A percentile compares a stretch with the other conserved stretches of the same genome.
Evolutionary conservation across 2,113 vertebrate genomes (phyloP).

Genomic region (Forbesichthys papilliferus): DNA sequence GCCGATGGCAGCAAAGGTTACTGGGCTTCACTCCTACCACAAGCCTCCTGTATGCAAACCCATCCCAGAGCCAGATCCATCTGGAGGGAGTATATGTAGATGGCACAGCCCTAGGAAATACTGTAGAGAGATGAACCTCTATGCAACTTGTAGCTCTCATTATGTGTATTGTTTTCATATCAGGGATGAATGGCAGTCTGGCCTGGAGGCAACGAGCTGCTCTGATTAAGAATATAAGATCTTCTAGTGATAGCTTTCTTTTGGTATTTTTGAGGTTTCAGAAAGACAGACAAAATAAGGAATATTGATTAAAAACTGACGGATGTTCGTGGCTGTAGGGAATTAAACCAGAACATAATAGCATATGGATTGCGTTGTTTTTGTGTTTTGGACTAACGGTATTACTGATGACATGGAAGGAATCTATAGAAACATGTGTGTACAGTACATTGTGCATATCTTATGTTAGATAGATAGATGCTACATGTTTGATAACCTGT

Average conservation of each 20-base stretch:
- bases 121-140: conserved; percentile 37
- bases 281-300: conserved; percentile 40
- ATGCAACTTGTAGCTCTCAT: conserved; percentile 56
- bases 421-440: conserved; percentile 28
- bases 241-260: conserved; percentile 43
- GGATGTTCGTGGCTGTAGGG: conserved; percentile 30
- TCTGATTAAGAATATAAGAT: conserved; percentile 48
- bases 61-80: conserved; percentile 49
- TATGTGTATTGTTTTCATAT: conserved; percentile 68
- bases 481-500: conserved; percentile 9
- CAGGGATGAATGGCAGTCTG: conserved; percentile 54
- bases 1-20: not conserved
- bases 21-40: conserved; percentile 35
- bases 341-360: conserved; percentile 37
- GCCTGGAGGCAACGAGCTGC: conserved; percentile 35
- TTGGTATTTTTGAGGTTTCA: conserved; percentile 40
- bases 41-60: conserved; percentile 47
- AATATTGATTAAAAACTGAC: conserved; percentile 33
- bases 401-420: conserved; percentile 34
- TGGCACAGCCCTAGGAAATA: conserved; percentile 34
- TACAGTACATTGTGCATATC: too few species aligned
- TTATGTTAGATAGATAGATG: conserved; percentile 4
- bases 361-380: conserved; percentile 33
- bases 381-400: conserved; percentile 46
- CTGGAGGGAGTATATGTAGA: conserved; percentile 23